Evolutionary conservation across 2,888 invertebrate species (phyloP), one percentile per base, ranked within the genome.

Genomic region (Frankliniella fusca): DNA sequence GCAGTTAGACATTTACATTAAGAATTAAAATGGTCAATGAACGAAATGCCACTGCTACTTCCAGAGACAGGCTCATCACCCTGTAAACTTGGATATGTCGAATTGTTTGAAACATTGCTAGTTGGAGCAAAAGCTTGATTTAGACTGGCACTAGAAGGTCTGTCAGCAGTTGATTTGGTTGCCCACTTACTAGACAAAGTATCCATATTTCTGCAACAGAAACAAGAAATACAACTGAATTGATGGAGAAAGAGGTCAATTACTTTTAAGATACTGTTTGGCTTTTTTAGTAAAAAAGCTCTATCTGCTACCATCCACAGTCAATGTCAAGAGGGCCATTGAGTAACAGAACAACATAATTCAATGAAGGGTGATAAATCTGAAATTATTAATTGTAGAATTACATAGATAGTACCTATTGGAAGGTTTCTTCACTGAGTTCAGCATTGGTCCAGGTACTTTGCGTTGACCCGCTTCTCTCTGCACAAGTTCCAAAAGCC

Each of bases 401-500:
- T 27, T 5, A 12, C 12, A 23, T 0, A 27, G 11, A 2, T 0
- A 20, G n/a, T 76, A 76, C 70, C 70, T 23, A 5, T 23, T 27
- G 5, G 27, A 85, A 83, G 86, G 85, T 83, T 87, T 88, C 80
- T 89, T 86, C 85, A 76, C 70, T 3, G 70, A 76, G 27, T 76
- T 76, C 27, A 76, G 12, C 70, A 92, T 91, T 80, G 94, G 95
- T 79, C 94, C 93, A 65, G 95, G 95, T 84, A 95, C 94, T 87
- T 93, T 93, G 1, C 95, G 90, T 87, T 93, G 93, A 86, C 95
- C 92, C 87, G 92, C 92, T 89, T 96, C 92, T 83, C 96, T 92
- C 86, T 94, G 93, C 83, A 96, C 89, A 84, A 95, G 92, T 87
- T 96, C 94, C 86, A 95, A 89, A 85, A 97, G 90, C 87, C 95